Conservation (phyloP, 1,140 invertebrate genomes). For the Saccostrea glomerata region DNA sequence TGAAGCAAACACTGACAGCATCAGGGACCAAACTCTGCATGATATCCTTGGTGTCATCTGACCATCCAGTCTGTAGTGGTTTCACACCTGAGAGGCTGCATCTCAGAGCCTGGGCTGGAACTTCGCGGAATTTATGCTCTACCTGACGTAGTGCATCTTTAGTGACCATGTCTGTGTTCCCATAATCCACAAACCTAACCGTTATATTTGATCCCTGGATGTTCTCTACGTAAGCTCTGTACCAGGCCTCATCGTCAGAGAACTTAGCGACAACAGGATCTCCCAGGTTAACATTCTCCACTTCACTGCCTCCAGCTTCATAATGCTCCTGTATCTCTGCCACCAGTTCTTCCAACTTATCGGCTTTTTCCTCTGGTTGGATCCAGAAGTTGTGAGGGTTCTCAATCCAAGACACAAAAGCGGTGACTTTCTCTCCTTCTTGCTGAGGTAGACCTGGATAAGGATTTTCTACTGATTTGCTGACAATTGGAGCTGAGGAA, state of each 20-base stretch:
- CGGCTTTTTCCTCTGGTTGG: slow-evolving; percentile 76
- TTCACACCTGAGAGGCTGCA: slow-evolving; percentile 67
- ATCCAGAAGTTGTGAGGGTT: slow-evolving; percentile 80
- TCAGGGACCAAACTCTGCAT: slow-evolving; percentile 70
- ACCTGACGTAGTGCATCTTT: slow-evolving; percentile 47
- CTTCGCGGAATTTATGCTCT: slow-evolving; percentile 54
- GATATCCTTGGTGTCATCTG: slow-evolving; percentile 67
- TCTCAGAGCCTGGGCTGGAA: slow-evolving; percentile 63
- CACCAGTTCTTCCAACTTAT: slow-evolving; percentile 77
- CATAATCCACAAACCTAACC: slow-evolving; percentile 88
- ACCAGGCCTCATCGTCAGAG: slow-evolving; percentile 87
- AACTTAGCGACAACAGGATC: slow-evolving; percentile 86
- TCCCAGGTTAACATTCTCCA: slow-evolving; percentile 52
- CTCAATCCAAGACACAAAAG: slow-evolving; percentile 72
- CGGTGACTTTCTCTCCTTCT: slow-evolving; percentile 50
- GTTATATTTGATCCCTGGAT: slow-evolving; percentile 81
- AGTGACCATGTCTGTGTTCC: slow-evolving; percentile 74
- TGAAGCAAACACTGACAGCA: slow-evolving; percentile 54
- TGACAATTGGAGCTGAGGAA: neutral
- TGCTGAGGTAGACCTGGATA: slow-evolving; percentile 43
- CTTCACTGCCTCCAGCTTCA: slow-evolving; percentile 37
- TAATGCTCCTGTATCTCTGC: slow-evolving; percentile 76
- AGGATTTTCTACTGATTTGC: slow-evolving; percentile 45
- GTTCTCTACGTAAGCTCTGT: slow-evolving; percentile 87
- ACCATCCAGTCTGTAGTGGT: slow-evolving; percentile 69